Evolutionary conservation across 2,888 invertebrate genomes (phyloP), one percentile per base, ranked within the genome.

Genomic region (Patella caerulea): DNA sequence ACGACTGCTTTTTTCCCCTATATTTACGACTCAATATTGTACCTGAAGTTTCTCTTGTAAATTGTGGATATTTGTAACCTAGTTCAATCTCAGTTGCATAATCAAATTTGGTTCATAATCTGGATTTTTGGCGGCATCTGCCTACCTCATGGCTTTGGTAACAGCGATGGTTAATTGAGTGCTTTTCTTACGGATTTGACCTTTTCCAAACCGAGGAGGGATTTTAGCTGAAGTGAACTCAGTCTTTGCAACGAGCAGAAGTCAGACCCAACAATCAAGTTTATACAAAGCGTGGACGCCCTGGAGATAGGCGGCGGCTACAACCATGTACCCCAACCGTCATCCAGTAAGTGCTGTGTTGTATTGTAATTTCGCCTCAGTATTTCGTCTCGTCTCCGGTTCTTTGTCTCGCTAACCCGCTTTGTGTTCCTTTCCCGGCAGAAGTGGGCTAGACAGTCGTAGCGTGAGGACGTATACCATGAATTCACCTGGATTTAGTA

Each of bases 301-400:
- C 71, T 55, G 72, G 72, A 69, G 53, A 74, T 71, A 71, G 71
- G 71, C 76, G 19, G 72, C 24, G 72, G 24, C 69, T 29, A 84
- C 78, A 74, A 71, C 73, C 73, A 90, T 90, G 90, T 90, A 90
- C 84, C 88, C 90, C 12, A 90, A 89, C 79, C 83, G 89, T 75
- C 88, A 88, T 82, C 88, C 90, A 84, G 90, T 90, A 86, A 88
- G 89, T 85, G 53, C 52, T 71, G 29, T 73, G 17, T 69, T 75
- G 19, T 55, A 52, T 69, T 55, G 74, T 54, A 15, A 12, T 72
- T 34, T 52, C 15, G 59, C 24, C 54, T 55, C 56, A 73, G 54
- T 24, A 24, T 17, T 72, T 11, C 34, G 54, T 24, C 54, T 52
- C 53, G 19, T 15, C 29, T 59, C 65, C 17, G 17, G 59, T 45